Evolutionary conservation across 1,140 invertebrate species (phyloP), one percentile per base, ranked within the genome.

Genomic region (Neotoxoptera formosana): DNA sequence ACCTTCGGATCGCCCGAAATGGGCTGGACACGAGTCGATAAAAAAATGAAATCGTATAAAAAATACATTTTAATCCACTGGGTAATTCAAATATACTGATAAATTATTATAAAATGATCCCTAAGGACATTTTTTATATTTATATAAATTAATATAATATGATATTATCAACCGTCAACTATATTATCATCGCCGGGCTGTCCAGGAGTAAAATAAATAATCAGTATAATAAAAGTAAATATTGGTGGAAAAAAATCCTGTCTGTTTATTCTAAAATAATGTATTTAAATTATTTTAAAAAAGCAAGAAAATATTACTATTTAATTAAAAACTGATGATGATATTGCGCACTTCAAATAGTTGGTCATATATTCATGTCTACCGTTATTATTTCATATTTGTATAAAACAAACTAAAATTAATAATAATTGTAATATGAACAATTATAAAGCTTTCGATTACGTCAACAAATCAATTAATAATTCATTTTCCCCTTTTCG

Each of bases 401-500:
- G n/a, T 89, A 89, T 53, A 23, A 25, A 51, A 88, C 17, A 53
- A 51, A n/a, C n/a, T n/a, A n/a, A n/a, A n/a, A n/a, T n/a, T n/a
- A n/a, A n/a, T n/a, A n/a, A n/a, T n/a, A 30, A 56, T 60, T 41
- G 14, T 56, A 53, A 48, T 34, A 60, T 4, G 34, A 67, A 90
- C 41, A 67, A 90, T 67, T 45, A 67, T 90, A 67, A 90, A 90
- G 53, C 36, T 90, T 60, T 90, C n/a, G 25, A 90, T 45, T 30
- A 45, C 89, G 36, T 67, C 14, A 30, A 67, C 89, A 45, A 90
- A 90, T 45, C 60, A 60, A 67, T 90, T 60, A 60, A 45, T 45
- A 67, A 90, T 90, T 67, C 6, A 67, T 90, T 67, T 67, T 60
- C 17, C 45, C 56, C 36, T 45, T 67, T 67, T 60, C 36, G 7